Base-by-base conservation (phyloP, 2,888 invertebrate species). In the Drosophila falleni region DNA sequence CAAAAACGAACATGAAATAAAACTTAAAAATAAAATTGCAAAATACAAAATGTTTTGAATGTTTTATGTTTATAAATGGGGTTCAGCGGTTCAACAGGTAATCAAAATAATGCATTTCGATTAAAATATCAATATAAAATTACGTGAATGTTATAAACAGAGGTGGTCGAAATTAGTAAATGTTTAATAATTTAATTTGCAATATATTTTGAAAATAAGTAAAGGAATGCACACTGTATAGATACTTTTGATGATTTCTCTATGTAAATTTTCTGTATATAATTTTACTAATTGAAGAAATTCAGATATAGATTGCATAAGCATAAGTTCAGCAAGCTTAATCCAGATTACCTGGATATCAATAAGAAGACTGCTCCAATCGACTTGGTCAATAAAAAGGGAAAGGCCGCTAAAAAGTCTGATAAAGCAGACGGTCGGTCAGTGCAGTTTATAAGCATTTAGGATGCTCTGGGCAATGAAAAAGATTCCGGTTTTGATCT, bases 401-500 rank as follows among this genome's bases (percentile, higher is more conserved):
- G 86, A 83, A 83, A 87, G 88, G 85, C 85, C 50, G 6, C 51
- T 5, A 33, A 29, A 42, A 15, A 41, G n/a, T 39, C 15, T 26
- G 11, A 5, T n/a, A 10, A 35, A 6, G 16, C n/a, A 37, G 10
- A 11, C 16, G 19, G 9, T 26, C 0, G 55, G 46, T 2, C 9
- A 8, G 23, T 19, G n/a, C 35, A 50, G 47, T 47, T 47, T 29
- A 47, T 29, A 29, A 29, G 2, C 47, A 29, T 35, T 50, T 59
- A 63, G 66, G 26, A 73, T 46, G 71, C 69, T 80, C 64, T 73
- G 68, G 61, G 80, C 65, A 65, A 41, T 62, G 58, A 35, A 64
- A 63, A 41, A 56, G 66, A 86, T 78, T 89, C 86, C 89, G 85
- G 86, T 89, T 86, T 81, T 15, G 46, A 53, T 51, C 50, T 61